A percentile compares a stretch with the other conserved stretches of the same genome.
These are phyloP conservation scores for Amblyteles armatorius DNA, from an alignment of 2,888 invertebrate species.

Conservation along the genomic window DNA sequence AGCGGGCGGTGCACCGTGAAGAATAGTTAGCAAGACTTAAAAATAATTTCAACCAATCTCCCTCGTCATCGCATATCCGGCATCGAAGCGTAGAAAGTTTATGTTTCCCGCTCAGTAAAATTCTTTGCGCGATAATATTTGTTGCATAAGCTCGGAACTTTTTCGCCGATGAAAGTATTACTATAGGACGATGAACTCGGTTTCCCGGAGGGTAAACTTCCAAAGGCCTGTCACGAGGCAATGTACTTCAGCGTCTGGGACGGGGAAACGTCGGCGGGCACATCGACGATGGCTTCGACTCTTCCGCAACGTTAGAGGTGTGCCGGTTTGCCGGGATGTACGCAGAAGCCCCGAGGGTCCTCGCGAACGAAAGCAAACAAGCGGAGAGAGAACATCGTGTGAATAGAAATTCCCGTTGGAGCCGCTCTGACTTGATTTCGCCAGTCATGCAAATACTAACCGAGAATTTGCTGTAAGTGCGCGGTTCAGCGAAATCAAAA, in stretches of 20 bases:
- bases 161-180: slow-evolving; percentile 34
- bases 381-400: slow-evolving; percentile 60
- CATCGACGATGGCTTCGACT: slow-evolving; percentile 43
- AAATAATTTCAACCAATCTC: background rate
- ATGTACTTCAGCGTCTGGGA: slow-evolving; percentile 43
- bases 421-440: slow-evolving; percentile 70
- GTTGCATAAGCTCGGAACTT: slow-evolving; percentile 12
- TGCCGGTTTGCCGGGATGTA: slow-evolving; percentile 48
- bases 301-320: slow-evolving; percentile 59
- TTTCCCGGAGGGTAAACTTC: slow-evolving; percentile 52
- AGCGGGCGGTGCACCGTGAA: too few species aligned
- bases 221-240: slow-evolving; percentile 60
- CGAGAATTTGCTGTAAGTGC: slow-evolving; percentile 59
- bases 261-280: slow-evolving; percentile 27
- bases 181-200: slow-evolving; percentile 51
- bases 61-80: background rate
- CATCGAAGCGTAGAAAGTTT: background rate
- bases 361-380: slow-evolving; percentile 69
- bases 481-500: slow-evolving; percentile 38
- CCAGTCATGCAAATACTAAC: slow-evolving; percentile 73
- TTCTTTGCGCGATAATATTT: slow-evolving; percentile 37
- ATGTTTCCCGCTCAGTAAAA: background rate
- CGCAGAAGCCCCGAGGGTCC: slow-evolving; percentile 48
- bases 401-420: slow-evolving; percentile 72
- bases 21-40: background rate